A percentile compares a stretch with the other conserved stretches of the same genome.
These are phyloP conservation scores for Stenurella melanura DNA, from an alignment of 2,888 invertebrate genomes.

Conservation along the genomic window DNA sequence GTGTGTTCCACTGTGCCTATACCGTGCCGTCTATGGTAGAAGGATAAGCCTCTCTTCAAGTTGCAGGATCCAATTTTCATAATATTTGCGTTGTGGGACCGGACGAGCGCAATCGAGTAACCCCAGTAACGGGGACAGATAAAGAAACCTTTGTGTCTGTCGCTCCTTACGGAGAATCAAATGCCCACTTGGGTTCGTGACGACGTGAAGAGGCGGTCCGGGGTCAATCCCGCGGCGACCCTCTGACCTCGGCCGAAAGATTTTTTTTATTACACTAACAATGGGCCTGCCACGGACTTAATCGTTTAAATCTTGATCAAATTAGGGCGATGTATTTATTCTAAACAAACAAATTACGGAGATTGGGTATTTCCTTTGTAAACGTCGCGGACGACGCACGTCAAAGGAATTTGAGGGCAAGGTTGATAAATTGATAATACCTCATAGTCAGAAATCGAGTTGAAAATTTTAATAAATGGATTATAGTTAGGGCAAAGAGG, in stretches of 20 bases:
- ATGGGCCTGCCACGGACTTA: neutral
- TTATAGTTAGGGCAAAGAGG: no score
- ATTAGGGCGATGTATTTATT: neutral
- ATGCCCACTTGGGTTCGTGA: neutral
- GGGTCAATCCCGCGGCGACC: neutral
- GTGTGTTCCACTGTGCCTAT: no score
- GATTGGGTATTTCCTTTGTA: neutral
- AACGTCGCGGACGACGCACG: neutral
- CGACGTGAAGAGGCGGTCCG: neutral
- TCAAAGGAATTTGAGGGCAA: no score
- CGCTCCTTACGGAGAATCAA: conserved; percentile 2
- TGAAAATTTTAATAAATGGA: no score
- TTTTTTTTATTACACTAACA: neutral
- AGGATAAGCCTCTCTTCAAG: no score
- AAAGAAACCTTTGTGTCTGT: neutral
- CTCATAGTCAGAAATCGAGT: no score
- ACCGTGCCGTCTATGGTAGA: no score
- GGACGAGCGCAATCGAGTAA: neutral
- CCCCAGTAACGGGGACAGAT: neutral
- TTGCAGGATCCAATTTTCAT: no score
- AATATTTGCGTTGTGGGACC: neutral
- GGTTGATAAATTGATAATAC: no score
- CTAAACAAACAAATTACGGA: neutral
- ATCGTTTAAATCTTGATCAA: neutral
- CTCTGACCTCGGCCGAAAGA: conserved; percentile 2